Evolutionary conservation across 37 sponge, comb jelly and placozoan species (phyloP).

Genomic region (Crambe crambe): DNA sequence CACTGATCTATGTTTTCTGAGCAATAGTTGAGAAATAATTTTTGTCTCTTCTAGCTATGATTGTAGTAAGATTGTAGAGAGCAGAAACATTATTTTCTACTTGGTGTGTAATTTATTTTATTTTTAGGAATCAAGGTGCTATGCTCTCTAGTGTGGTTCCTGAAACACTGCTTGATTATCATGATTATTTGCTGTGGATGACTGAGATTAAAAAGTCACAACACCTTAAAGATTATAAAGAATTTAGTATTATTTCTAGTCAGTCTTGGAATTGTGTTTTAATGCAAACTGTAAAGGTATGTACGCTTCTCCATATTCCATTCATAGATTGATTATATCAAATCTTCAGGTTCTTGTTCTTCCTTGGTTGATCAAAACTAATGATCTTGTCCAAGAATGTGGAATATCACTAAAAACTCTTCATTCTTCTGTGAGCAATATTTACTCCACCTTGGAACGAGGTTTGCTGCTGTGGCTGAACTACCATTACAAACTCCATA

Average conservation of each 20-base stretch:
- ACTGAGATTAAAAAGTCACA: neutral
- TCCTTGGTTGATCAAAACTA: slow-evolving; percentile 15
- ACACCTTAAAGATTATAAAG: slow-evolving; percentile 2
- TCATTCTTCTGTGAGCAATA: slow-evolving; percentile 38
- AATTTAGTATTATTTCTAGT: slow-evolving; percentile 49
- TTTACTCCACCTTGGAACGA: slow-evolving; percentile 66
- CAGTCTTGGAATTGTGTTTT: slow-evolving; percentile 75
- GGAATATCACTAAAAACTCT: neutral
- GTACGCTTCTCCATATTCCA: too few relatives aligned
- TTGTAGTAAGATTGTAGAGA: too few relatives aligned
- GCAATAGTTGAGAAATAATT: too few relatives aligned
- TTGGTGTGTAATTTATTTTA: too few relatives aligned
- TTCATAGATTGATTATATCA: too few relatives aligned
- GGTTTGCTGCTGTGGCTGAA: slow-evolving; percentile 80
- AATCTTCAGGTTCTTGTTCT: slow-evolving; percentile 59
- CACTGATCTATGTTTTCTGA: too few relatives aligned
- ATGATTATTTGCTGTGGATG: slow-evolving; percentile 53
- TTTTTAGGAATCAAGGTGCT: slow-evolving; percentile 67
- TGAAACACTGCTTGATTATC: slow-evolving; percentile 66
- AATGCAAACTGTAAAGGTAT: slow-evolving; percentile 74
- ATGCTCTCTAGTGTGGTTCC: slow-evolving; percentile 49
- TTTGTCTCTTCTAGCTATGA: too few relatives aligned
- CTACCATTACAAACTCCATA: slow-evolving; percentile 66
- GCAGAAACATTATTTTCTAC: too few relatives aligned
- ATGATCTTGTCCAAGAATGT: neutral